Base-by-base conservation (phyloP, 2,888 invertebrate species). In the Synanthedon myopaeformis region DNA sequence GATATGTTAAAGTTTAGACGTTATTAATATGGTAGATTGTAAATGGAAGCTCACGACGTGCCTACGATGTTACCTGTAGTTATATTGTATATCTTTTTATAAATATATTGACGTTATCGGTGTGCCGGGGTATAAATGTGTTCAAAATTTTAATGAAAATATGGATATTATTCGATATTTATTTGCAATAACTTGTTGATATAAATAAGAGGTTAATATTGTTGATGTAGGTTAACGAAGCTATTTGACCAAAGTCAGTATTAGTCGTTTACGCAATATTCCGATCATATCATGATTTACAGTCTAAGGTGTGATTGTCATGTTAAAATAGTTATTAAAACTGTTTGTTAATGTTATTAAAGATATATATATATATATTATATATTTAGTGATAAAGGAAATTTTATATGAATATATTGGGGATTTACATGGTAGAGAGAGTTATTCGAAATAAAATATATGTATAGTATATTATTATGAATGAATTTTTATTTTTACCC, bases 241-340 rank as follows among this genome's bases (percentile, higher is more conserved):
- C 87, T 87, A 85, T 85, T 82, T 84, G 87, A 87, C 87, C 87
- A 87, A 87, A 87, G 87, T 87, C 87, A 87, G 87, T 87, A 87
- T 87, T 87, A 86, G 86, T 82, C 79, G 35, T 35, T 35, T 35
- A 35, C 72, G 78, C 81, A 80, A 79, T 81, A 79, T 79, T 72
- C 75, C 79, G 80, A 76, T 75, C 81, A 76, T 82, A 79, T 80
- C 81, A 76, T 74, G 65, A 69, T 70, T 67, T 66, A 68, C 65
- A 70, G 76, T 74, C 66, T 73, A 72, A 74, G 72, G 73, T 80
- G 75, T 76, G 66, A 73, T 72, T 72, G 69, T 12, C 71, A 79
- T 74, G 79, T 80, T 78, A 74, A 68, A 61, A 68, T 61, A 70
- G 35, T 35, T 35, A 76, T 74, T 78, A 80, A 23, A 74, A 82